Evolutionary conservation across 2,888 invertebrate species (phyloP).

Genomic region (Abrostola tripartita): DNA sequence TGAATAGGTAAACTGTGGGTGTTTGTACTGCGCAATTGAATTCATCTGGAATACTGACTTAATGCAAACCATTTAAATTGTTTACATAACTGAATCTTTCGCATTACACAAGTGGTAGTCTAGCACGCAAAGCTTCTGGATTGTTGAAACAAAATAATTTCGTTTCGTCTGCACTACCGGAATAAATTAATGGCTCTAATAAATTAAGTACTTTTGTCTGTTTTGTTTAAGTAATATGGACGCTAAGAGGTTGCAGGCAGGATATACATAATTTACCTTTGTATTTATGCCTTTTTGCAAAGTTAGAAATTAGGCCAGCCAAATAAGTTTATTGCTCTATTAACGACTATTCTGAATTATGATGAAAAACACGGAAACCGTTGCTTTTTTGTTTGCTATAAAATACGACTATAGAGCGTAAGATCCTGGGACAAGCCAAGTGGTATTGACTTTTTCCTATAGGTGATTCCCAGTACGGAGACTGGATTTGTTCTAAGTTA

Average conservation of each 20-base stretch:
- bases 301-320: no score
- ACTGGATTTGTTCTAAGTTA: no score
- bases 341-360: no score
- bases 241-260: conserved; percentile 56
- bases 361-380: no score
- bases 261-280: conserved; percentile 46
- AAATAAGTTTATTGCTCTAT: no score
- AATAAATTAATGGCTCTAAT: conserved; percentile 73
- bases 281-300: conserved; percentile 21
- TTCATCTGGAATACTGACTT: not conserved
- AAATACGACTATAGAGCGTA: no score
- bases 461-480: no score
- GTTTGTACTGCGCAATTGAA: no score
- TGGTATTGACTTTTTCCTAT: no score
- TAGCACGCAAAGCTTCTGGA: conserved; percentile 19
- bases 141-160: conserved; percentile 52
- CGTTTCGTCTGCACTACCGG: conserved; percentile 62
- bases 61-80: not conserved
- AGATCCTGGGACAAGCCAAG: no score
- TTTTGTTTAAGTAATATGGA: conserved; percentile 68
- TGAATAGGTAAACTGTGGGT: no score
- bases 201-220: conserved; percentile 72
- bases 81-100: conserved; percentile 7
- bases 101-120: conserved; percentile 41
- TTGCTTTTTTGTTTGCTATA: no score